phyloP scores from a whole-genome alignment of 1,140 invertebrate genomes.

The Sinella curviseta region DNA sequence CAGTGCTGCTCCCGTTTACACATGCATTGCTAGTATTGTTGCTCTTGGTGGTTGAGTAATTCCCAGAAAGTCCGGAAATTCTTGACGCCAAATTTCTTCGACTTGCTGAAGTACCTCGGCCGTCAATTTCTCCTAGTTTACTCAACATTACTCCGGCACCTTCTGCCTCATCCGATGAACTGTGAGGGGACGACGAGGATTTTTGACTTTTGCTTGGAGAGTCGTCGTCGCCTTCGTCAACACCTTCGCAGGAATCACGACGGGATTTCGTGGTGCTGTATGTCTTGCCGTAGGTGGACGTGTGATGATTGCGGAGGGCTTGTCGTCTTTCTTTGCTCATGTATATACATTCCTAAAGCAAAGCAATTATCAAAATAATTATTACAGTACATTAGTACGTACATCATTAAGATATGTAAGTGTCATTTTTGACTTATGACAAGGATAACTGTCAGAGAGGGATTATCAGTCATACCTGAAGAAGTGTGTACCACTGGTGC shows the following conservation, averaged over 20 bases:
- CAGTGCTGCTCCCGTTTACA: background rate
- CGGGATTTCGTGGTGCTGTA: conserved; percentile 1
- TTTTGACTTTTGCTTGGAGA: background rate
- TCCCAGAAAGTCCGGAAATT: background rate
- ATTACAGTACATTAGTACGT: background rate
- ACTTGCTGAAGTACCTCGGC: background rate
- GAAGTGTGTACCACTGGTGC: conserved; percentile 27
- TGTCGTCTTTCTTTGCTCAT: conserved; percentile 26
- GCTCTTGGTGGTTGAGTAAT: background rate
- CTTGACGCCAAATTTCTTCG: background rate
- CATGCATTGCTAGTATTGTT: background rate
- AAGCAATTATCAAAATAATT: background rate
- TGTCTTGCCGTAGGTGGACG: background rate
- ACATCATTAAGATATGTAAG: no score
- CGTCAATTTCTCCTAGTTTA: background rate
- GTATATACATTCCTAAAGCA: conserved; percentile 20
- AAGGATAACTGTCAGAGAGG: no score
- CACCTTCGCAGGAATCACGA: background rate
- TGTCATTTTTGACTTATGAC: no score
- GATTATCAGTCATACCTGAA: background rate
- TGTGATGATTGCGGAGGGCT: conserved; percentile 22
- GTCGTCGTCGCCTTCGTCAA: background rate
- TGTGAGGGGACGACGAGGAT: background rate
- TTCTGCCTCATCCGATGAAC: background rate
- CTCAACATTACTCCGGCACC: background rate